Evolutionary conservation across 2,113 vertebrate species (phyloP), one percentile per base, ranked within the genome.

Genomic region (Entelurus aequoreus): DNA sequence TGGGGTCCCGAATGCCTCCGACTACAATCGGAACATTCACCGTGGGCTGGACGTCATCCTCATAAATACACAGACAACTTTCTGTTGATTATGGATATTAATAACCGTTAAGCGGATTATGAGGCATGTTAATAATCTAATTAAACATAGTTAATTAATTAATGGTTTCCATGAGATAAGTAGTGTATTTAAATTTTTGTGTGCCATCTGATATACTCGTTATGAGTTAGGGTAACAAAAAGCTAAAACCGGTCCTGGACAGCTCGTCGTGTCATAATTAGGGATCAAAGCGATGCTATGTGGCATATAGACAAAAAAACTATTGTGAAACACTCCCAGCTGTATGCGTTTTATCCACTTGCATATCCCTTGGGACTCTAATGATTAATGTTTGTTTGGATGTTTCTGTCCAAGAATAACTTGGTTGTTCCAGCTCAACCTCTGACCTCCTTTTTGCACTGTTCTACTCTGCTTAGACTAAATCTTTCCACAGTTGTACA

Each of bases 221-320:
- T 28, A 3, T 28, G 28, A 28, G 6, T 46, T 46, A 46, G 12
- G 42, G 42, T 46, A 12, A 12, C 42, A 46, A 46, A 46, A 3
- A 9, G 47, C 84, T 75, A 74, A 80, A 84, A 80, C 75, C 4
- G 8, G 48, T 77, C 76, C 79, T 74, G 6, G 66, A 56, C 83
- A 71, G 58, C 80, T 46, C 46, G 5, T 28, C 47, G 54, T 51
- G 48, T 6, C 28, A 57, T 54, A 55, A 16, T 21, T 50, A 12
- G 21, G 13, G 37, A 37, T 78, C 53, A 64, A 54, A 71, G 51
- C 65, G 64, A n/a, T 68, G 55, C 44, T 48, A 38, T 19, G 53
- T 67, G 16, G 8, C 50, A 49, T 47, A 8, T 58, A 58, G 56
- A 66, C 38, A 51, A 61, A 28, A 28, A 28, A 4, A 28, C 28